Conservation (phyloP, 2,113 vertebrate species). For the Actinemys pallida region DNA sequence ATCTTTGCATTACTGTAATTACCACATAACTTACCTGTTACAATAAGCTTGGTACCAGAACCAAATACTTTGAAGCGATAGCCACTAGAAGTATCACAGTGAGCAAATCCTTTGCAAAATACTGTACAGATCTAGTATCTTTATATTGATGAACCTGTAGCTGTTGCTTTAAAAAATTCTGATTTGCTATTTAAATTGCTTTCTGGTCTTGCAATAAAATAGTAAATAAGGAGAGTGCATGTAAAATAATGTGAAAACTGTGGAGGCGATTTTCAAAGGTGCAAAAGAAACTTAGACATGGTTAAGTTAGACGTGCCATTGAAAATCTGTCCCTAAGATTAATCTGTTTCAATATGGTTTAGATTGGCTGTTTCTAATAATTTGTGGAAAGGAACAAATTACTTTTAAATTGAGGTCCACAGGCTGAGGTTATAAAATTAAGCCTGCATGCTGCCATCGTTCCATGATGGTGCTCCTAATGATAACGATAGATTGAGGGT, state of each 20-base stretch:
- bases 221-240: background rate
- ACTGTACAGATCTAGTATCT: background rate
- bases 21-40: conserved; percentile 36
- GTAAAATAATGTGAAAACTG: background rate
- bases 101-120: conserved; percentile 23
- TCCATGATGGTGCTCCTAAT: background rate
- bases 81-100: background rate
- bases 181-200: background rate
- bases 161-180: background rate
- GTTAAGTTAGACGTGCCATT: background rate
- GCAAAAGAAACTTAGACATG: background rate
- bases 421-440: background rate
- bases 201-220: background rate
- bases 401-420: background rate
- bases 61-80: background rate
- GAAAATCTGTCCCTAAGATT: background rate
- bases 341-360: background rate
- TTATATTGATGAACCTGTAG: background rate
- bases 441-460: background rate
- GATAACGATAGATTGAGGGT: background rate
- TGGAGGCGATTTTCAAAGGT: background rate
- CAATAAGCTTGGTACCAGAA: conserved; percentile 44
- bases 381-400: background rate
- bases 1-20: background rate
- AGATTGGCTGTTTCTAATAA: background rate